Percentiles rank a stretch among this genome's conserved stretches.
Conservation (phyloP, 2,113 vertebrate species). For the Enhydra lutris region DNA sequence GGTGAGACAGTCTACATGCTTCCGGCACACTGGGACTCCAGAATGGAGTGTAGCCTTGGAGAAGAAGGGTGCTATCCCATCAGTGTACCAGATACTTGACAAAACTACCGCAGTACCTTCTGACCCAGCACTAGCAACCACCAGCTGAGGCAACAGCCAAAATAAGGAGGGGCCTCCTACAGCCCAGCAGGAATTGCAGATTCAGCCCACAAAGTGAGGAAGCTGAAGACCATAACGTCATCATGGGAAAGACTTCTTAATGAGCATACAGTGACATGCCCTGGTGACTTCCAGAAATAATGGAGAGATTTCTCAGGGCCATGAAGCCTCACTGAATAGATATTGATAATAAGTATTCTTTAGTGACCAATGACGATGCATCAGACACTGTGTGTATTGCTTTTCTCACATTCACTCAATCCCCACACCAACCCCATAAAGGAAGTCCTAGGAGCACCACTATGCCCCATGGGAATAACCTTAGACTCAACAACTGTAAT, state of each 20-base stretch:
- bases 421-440: not conserved
- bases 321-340: not conserved
- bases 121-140: not conserved
- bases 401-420: not conserved
- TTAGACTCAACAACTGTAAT: not conserved
- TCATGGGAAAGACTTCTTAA: not conserved
- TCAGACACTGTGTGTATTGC: not conserved
- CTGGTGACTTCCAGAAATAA: not conserved
- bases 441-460: too few species aligned
- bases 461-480: not conserved
- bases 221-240: not conserved
- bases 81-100: not conserved
- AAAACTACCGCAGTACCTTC: not conserved
- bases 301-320: not conserved
- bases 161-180: not conserved
- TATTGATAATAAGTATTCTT: not conserved
- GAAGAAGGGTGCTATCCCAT: not conserved
- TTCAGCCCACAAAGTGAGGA: not conserved
- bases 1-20: not conserved
- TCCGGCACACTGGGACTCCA: not conserved
- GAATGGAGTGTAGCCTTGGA: not conserved
- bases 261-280: not conserved
- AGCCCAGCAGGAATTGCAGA: not conserved
- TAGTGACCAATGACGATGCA: not conserved
- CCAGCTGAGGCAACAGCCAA: not conserved